phyloP scores from a whole-genome alignment of 2,113 vertebrate genomes.

The Labeo catla region DNA sequence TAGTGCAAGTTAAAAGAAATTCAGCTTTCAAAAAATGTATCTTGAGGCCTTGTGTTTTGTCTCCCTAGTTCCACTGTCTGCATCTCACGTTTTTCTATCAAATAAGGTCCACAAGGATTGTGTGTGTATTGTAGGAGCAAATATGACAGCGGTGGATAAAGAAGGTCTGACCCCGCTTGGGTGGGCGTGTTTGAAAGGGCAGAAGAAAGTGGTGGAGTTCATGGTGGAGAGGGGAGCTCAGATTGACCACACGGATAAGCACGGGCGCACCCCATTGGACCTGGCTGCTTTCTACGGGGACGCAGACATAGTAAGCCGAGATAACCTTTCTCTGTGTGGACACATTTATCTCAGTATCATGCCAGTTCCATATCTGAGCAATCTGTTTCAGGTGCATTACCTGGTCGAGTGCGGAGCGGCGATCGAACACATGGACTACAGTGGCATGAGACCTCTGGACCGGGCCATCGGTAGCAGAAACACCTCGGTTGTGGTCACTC shows the following conservation, averaged over 20 bases:
- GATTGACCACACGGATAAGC: constrained; percentile 89
- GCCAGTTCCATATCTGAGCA: background rate
- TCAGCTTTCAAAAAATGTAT: no score
- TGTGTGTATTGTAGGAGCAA: constrained; percentile 76
- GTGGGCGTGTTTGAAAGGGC: constrained; percentile 95
- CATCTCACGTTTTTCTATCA: background rate
- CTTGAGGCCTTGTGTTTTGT: no score
- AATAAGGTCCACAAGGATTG: background rate
- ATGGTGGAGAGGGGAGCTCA: constrained; percentile 88
- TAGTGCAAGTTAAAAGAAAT: no score
- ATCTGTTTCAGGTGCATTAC: constrained; percentile 85
- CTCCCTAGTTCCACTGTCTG: background rate
- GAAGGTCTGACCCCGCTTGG: constrained; percentile 90
- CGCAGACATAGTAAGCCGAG: constrained; percentile 86
- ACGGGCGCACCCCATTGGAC: constrained; percentile 92
- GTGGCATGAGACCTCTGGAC: constrained; percentile 86
- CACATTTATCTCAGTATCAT: constrained; percentile 6
- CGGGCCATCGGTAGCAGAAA: constrained; percentile 90
- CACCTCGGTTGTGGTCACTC: constrained; percentile 84
- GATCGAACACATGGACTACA: constrained; percentile 89
- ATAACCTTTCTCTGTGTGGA: background rate
- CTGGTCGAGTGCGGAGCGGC: constrained; percentile 91
- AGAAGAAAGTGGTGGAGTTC: constrained; percentile 83
- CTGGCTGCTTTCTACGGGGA: constrained; percentile 94
- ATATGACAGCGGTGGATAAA: constrained; percentile 85